Evolutionary conservation across 2,888 invertebrate genomes (phyloP).

Genomic region (Elysia crispata): DNA sequence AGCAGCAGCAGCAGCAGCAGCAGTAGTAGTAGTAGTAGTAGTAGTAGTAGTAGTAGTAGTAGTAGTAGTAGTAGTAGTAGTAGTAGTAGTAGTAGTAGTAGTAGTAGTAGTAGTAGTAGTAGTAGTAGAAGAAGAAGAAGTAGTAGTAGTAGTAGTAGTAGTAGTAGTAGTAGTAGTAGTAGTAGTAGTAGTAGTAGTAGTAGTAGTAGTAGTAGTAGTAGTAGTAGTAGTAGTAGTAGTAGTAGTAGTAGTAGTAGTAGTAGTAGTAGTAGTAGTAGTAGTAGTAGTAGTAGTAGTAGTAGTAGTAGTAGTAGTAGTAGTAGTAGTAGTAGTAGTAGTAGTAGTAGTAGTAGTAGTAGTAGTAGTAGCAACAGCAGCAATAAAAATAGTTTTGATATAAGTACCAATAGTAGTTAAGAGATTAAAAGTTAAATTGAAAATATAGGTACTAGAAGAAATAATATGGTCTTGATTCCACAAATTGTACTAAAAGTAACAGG

Average conservation of each 20-base stretch:
- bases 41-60: not conserved
- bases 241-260: conserved; percentile 9
- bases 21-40: no score
- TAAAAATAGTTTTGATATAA: not conserved
- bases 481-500: no score
- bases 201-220: conserved; percentile 2
- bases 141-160: not conserved
- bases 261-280: conserved; percentile 4
- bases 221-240: conserved; percentile 9
- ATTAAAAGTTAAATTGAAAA: no score
- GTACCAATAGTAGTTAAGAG: not conserved
- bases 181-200: no score
- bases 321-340: conserved; percentile 9
- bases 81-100: not conserved
- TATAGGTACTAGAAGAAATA: no score
- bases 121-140: not conserved
- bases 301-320: conserved; percentile 9
- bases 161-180: not conserved
- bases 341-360: conserved; percentile 4
- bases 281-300: conserved; percentile 9
- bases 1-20: no score
- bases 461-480: no score
- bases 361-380: not conserved
- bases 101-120: no score
- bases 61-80: not conserved